phyloP scores from a whole-genome alignment of 2,888 invertebrate genomes.

The Neoitamus cyanurus region DNA sequence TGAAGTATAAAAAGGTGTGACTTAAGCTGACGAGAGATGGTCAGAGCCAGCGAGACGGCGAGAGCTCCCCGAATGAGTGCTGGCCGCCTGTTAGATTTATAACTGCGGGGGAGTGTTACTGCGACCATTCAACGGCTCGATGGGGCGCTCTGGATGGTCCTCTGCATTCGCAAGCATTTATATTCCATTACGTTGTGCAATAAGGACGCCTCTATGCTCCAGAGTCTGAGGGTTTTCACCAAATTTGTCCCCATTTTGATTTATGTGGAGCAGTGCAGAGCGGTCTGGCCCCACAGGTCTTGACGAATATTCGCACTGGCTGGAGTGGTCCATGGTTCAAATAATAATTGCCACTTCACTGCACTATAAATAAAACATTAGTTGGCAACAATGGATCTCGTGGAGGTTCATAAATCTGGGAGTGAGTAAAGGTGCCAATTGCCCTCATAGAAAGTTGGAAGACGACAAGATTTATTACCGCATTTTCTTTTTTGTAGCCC shows the following conservation, averaged over 20 bases:
- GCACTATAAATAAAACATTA: slow-evolving; percentile 25
- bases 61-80: neutral
- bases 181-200: slow-evolving; percentile 11
- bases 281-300: neutral
- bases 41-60: neutral
- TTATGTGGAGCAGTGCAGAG: neutral
- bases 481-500: neutral
- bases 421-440: neutral
- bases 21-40: neutral
- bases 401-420: neutral
- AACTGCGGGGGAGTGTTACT: neutral
- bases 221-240: neutral
- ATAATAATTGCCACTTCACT: neutral
- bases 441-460: neutral
- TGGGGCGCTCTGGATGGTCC: neutral
- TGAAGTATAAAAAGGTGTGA: slow-evolving; percentile 6
- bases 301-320: neutral
- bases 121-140: neutral
- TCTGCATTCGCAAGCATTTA: neutral
- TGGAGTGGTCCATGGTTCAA: neutral
- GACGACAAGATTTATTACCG: neutral
- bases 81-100: slow-evolving; percentile 4
- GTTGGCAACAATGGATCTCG: neutral
- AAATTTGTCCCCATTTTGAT: slow-evolving; percentile 26
- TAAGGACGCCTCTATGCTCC: neutral